Evolutionary conservation across 2,888 invertebrate species (phyloP).

Genomic region (Temnothorax rugatulus): DNA sequence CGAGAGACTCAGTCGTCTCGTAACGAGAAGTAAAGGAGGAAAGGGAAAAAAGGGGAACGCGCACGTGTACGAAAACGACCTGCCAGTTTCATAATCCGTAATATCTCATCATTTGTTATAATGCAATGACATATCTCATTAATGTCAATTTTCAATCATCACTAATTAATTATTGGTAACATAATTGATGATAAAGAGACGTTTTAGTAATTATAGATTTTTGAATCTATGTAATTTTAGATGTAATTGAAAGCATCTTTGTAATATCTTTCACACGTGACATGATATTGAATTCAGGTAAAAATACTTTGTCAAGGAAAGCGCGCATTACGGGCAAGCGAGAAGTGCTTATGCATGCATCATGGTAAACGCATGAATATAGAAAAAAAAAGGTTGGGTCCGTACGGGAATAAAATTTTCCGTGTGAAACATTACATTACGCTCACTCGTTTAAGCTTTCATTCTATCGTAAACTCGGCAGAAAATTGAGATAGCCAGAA

Average conservation of each 20-base stretch:
- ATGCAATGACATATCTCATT: too few species aligned
- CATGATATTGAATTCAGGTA: not conserved
- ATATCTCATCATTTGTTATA: not conserved
- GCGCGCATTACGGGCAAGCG: not conserved
- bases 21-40: not conserved
- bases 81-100: not conserved
- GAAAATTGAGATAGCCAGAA: slow-evolving; percentile 66
- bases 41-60: not conserved
- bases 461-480: slow-evolving; percentile 40
- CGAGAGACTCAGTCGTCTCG: slow-evolving; percentile 35
- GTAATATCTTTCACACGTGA: not conserved
- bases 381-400: not conserved
- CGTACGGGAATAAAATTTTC: not conserved
- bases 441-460: slow-evolving; percentile 51
- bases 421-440: slow-evolving; percentile 26
- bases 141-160: not conserved
- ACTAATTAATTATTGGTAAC: not conserved
- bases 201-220: not conserved
- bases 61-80: too few species aligned
- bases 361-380: not conserved
- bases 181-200: not conserved
- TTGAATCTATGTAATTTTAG: not conserved
- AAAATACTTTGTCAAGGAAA: not conserved
- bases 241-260: not conserved
- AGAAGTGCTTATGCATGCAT: not conserved